Percentiles rank a stretch among this genome's conserved stretches.
phyloP scores from a whole-genome alignment of 2,113 vertebrate species.

The Gymnorhina tibicen region DNA sequence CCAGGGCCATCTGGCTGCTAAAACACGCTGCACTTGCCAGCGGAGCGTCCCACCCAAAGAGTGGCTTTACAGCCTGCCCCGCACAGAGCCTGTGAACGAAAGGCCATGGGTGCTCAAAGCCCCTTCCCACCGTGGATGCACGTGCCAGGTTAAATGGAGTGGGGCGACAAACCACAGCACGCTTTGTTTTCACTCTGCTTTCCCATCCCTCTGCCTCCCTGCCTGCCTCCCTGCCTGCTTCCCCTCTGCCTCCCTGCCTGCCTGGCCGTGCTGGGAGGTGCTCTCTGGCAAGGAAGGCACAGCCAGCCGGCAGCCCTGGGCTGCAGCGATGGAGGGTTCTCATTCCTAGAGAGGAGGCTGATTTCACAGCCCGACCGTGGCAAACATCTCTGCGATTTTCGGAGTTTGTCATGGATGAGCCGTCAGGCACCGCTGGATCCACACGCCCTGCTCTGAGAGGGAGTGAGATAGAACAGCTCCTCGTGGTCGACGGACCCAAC shows the following conservation, averaged over 20 bases:
- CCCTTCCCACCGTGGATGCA: fast-evolving
- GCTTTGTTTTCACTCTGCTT: background rate
- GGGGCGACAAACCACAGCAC: background rate
- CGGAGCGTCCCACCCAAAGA: background rate
- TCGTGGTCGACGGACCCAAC: fast-evolving
- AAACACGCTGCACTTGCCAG: background rate
- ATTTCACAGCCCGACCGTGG: background rate
- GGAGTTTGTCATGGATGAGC: slow-evolving; percentile 28
- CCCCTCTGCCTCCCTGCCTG: background rate
- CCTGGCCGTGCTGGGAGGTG: background rate
- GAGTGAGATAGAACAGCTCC: background rate
- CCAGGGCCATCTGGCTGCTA: slow-evolving; percentile 13
- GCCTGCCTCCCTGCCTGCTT: too few relatives aligned
- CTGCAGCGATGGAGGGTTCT: background rate
- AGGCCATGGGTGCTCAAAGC: background rate
- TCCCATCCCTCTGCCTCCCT: background rate
- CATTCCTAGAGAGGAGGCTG: slow-evolving; percentile 38
- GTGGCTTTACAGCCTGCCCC: background rate
- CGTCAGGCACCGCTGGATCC: fast-evolving
- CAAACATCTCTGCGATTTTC: background rate
- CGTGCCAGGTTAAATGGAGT: background rate
- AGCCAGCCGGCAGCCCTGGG: background rate
- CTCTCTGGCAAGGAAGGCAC: background rate
- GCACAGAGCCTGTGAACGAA: background rate
- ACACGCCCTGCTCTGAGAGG: fast-evolving